Evolutionary conservation across 2,113 vertebrate genomes (phyloP).

Genomic region (Sturnira hondurensis): DNA sequence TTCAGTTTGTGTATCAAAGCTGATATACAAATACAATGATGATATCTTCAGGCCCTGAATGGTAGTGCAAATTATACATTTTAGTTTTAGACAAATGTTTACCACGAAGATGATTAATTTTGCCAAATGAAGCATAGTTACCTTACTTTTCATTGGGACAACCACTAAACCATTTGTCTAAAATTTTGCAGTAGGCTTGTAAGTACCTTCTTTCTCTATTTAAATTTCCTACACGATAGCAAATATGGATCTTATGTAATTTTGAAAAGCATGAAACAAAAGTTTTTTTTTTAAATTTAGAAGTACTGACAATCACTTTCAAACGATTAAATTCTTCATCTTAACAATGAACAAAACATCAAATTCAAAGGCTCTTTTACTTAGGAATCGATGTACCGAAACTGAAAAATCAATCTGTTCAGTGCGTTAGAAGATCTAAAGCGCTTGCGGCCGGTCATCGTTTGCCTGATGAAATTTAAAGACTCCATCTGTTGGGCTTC

Average conservation of each 20-base stretch:
- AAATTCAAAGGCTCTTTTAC: neutral
- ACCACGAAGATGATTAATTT: slow-evolving; percentile 29
- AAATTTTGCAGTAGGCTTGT: neutral
- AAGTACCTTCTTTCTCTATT: neutral
- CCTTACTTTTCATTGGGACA: slow-evolving; percentile 23
- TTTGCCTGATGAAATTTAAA: neutral
- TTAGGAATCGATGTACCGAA: neutral
- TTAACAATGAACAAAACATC: neutral
- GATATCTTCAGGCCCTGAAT: neutral
- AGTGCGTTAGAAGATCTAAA: neutral
- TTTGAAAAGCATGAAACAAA: neutral
- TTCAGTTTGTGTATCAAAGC: too few species aligned
- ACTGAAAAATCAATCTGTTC: neutral
- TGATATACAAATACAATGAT: slow-evolving; percentile 28
- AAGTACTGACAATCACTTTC: neutral
- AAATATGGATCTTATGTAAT: neutral
- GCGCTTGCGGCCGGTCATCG: neutral
- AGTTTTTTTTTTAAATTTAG: neutral
- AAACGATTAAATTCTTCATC: neutral
- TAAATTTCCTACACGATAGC: neutral
- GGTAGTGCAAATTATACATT: slow-evolving; percentile 11
- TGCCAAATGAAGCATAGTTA: slow-evolving; percentile 1
- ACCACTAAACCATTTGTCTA: slow-evolving; percentile 22
- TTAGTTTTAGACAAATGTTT: slow-evolving; percentile 41
- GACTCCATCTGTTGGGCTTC: slow-evolving; percentile 16